Percentiles rank a stretch among this genome's conserved stretches.
These are phyloP conservation scores for Philotrypesis tridentata DNA, from an alignment of 1,140 invertebrate genomes.

Conservation along the genomic window DNA sequence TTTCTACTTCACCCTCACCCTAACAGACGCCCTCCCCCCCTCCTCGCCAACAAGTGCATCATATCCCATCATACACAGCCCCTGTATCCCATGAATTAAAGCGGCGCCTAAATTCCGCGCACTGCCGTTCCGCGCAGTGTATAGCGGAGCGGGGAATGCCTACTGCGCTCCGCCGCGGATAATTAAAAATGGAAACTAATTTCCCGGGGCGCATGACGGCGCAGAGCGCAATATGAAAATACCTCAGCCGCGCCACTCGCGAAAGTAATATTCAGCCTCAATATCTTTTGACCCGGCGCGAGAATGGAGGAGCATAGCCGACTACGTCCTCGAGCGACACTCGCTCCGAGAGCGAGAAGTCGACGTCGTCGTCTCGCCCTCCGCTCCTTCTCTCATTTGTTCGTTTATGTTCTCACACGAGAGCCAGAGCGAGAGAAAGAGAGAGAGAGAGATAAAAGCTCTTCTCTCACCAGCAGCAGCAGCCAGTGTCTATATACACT, in stretches of 20 bases:
- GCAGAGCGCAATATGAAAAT: conserved; percentile 28
- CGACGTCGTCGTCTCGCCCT: not conserved
- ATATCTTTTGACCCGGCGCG: conserved; percentile 20
- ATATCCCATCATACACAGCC: not conserved
- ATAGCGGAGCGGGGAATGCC: not conserved
- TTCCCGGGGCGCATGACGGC: not conserved
- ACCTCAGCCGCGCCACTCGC: not conserved
- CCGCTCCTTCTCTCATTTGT: not conserved
- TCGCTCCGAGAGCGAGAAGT: too few species aligned
- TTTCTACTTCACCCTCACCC: too few species aligned
- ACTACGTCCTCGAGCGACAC: not conserved
- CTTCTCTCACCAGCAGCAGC: not conserved
- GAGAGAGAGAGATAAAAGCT: too few species aligned
- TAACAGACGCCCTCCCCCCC: too few species aligned
- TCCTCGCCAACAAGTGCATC: too few species aligned
- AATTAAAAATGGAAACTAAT: conserved; percentile 43
- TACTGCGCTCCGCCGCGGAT: not conserved
- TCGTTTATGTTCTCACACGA: not conserved
- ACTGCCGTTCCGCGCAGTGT: not conserved
- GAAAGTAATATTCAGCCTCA: conserved; percentile 30
- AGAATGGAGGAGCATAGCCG: too few species aligned
- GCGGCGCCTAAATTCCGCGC: not conserved
- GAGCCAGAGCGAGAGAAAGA: too few species aligned
- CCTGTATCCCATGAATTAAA: not conserved
- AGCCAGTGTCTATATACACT: not conserved